These are phyloP conservation scores for Petrosia ficiformis DNA, from an alignment of 37 sponge, comb jelly and placozoan genomes.

Conservation along the genomic window DNA sequence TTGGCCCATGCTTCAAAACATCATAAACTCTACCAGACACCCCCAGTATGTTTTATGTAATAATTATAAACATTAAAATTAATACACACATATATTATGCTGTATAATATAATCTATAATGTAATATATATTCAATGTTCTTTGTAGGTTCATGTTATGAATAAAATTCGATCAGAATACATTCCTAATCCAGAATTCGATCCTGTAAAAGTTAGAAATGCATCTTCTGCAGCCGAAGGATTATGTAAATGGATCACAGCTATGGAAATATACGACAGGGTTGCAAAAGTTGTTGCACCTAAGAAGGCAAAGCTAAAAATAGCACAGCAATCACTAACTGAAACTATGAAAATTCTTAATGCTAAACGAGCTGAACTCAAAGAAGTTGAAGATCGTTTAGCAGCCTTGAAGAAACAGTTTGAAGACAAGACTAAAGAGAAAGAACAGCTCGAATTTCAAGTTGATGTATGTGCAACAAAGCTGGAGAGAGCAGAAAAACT, in stretches of 20 bases:
- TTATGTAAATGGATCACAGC: conserved; percentile 94
- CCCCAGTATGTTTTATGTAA: too few relatives aligned
- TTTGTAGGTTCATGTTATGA: conserved; percentile 80
- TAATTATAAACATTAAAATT: too few relatives aligned
- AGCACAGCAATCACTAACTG: conserved; percentile 77
- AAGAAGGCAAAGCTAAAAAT: conserved; percentile 91
- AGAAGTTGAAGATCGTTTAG: conserved; percentile 93
- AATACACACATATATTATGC: not conserved
- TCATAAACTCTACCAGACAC: too few relatives aligned
- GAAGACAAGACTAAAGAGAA: conserved; percentile 91
- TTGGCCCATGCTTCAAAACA: too few relatives aligned
- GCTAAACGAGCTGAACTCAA: conserved; percentile 93
- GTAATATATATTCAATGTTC: not conserved
- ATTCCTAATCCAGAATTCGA: conserved; percentile 91
- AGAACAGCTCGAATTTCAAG: conserved; percentile 86
- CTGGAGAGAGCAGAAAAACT: conserved; percentile 97
- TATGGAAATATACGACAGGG: conserved; percentile 98
- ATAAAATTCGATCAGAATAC: conserved; percentile 89
- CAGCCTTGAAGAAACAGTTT: conserved; percentile 81
- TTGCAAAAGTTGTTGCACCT: conserved; percentile 98
- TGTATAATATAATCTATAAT: too few relatives aligned
- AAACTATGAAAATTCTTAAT: conserved; percentile 84
- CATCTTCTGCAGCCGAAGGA: conserved; percentile 98
- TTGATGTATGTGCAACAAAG: conserved; percentile 95
- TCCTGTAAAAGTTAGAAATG: conserved; percentile 90